Percentiles rank a stretch among this genome's conserved stretches.
Evolutionary conservation across 2,113 vertebrate genomes (phyloP).

Genomic region (Orthonyx spaldingii): DNA sequence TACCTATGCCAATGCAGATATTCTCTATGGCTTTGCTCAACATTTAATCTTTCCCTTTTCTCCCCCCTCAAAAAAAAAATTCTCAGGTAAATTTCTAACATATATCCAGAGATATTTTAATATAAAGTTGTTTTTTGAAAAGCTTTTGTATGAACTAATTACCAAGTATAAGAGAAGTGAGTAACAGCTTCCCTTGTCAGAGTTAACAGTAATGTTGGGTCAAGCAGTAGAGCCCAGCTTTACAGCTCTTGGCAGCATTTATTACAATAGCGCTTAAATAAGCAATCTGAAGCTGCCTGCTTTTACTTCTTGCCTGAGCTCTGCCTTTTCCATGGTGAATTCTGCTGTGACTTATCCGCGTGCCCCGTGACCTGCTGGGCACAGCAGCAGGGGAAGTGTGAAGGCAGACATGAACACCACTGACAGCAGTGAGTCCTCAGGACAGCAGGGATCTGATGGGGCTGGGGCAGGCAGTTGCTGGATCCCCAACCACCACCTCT

Average conservation of each 20-base stretch:
- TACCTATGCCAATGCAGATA: neutral
- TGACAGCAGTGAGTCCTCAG: neutral
- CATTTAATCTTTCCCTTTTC: neutral
- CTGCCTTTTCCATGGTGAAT: neutral
- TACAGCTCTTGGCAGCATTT: neutral
- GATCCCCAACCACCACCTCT: neutral
- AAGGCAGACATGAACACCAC: neutral
- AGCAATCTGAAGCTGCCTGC: neutral
- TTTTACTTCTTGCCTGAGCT: neutral
- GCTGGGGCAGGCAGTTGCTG: neutral
- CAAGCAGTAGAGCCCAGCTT: neutral
- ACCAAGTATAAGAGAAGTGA: neutral
- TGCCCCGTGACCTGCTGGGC: accelerated
- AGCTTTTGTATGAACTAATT: neutral
- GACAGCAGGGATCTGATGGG: neutral
- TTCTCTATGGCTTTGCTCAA: neutral
- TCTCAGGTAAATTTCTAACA: neutral
- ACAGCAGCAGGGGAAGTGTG: neutral
- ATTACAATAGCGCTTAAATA: neutral
- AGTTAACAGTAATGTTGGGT: neutral
- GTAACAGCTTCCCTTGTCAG: neutral
- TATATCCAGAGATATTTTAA: neutral
- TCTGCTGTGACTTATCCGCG: accelerated
- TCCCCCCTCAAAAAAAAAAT: neutral
- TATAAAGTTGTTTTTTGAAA: neutral